Evolutionary conservation across 2,113 vertebrate species (phyloP), one percentile per base, ranked within the genome.

Genomic region (Callopanchax toddi): DNA sequence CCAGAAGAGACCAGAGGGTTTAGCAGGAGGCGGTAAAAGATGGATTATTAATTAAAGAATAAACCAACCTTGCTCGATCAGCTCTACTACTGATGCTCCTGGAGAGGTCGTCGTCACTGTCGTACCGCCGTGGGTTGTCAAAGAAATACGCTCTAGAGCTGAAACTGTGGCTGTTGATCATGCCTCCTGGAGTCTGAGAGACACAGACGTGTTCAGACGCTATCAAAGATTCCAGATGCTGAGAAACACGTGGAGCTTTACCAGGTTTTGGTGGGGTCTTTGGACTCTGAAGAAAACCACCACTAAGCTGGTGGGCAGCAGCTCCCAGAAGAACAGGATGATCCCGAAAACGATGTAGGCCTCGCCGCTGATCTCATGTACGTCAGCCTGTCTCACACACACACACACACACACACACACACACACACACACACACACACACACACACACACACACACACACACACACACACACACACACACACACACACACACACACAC

Each of bases 121-220:
- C 97, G 0, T 98, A 98, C 22, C 97, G 93, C 20, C 95, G 90
- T 0, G 97, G 97, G 89, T 98, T 98, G 89, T 98, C 96, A 0
- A 99, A 98, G 88, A 98, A 98, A 86, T 97, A 98, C 2, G 96
- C 95, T 80, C 95, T 92, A 81, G 97, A 97, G 86, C 92, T 96
- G 75, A 97, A 97, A 65, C 94, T 95, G 86, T 96, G 96, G 81
- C 94, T 98, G 69, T 95, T 96, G 60, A 98, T 94, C 95, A 98
- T 96, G 40, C 97, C 96, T 2, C 94, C 93, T 0, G 95, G 87
- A 48, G 94, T 84, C 97, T 99, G 89, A 39, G 1, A 34, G 16
- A 44, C 10, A 34, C 1, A 29, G 16, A 52, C 4, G 20, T 10
- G 6, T 56, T 43, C 2, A 48, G 11, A 4, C 4, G 3, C 37